These are phyloP conservation scores for Asobara japonica DNA, from an alignment of 1,140 invertebrate species.

Conservation along the genomic window DNA sequence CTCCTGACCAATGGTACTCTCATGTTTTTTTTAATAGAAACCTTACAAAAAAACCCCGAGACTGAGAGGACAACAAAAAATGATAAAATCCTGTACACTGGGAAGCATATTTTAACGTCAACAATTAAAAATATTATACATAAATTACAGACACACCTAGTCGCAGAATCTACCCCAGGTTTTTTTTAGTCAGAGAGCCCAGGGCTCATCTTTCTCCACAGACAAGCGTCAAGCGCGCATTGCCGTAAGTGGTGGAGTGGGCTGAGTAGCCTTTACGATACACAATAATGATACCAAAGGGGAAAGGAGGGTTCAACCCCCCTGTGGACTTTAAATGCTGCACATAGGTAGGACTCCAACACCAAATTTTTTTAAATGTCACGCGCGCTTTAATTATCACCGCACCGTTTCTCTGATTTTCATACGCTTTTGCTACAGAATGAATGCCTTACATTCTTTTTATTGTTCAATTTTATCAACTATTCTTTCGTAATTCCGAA, in stretches of 20 bases:
- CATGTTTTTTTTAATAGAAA: not conserved
- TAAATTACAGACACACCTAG: slow-evolving; percentile 51
- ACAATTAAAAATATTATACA: slow-evolving; percentile 64
- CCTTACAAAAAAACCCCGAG: not conserved
- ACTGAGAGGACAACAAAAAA: slow-evolving; percentile 36
- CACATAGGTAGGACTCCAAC: not conserved
- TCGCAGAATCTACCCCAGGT: slow-evolving; percentile 20
- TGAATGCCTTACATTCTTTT: too few species aligned
- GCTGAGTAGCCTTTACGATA: slow-evolving; percentile 26
- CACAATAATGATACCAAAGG: slow-evolving; percentile 37
- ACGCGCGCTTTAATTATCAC: slow-evolving; percentile 31
- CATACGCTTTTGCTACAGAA: slow-evolving; percentile 9
- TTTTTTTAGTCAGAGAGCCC: slow-evolving; percentile 8
- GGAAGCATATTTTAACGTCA: slow-evolving; percentile 61
- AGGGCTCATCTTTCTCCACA: slow-evolving; percentile 55
- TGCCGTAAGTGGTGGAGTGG: not conserved
- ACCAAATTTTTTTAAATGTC: slow-evolving; percentile 32
- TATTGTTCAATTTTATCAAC: too few species aligned
- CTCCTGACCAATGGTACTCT: not conserved
- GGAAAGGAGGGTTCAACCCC: slow-evolving; percentile 7
- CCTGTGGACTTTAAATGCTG: slow-evolving; percentile 12
- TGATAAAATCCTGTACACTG: slow-evolving; percentile 45
- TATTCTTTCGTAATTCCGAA: too few species aligned
- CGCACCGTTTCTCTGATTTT: slow-evolving; percentile 18
- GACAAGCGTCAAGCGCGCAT: slow-evolving; percentile 5